Base-by-base conservation (phyloP, 2,113 vertebrate genomes). In the Aptenodytes patagonicus region DNA sequence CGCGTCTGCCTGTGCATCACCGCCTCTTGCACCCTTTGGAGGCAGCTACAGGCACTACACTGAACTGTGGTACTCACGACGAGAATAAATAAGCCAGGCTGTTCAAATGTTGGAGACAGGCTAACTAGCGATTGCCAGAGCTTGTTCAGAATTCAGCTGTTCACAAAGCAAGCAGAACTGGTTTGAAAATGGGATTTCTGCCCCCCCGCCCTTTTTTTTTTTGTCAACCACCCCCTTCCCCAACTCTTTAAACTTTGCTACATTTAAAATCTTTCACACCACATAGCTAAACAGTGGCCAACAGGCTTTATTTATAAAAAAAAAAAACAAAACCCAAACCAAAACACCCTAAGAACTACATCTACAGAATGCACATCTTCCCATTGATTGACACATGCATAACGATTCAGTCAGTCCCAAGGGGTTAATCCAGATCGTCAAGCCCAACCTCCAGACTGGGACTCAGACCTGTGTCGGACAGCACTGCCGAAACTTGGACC, bases 331-430 rank as follows among this genome's bases (percentile, higher is more conserved):
- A 57, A 21, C 47, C 60, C 34, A 22, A 60, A n/a, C 16, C 94
- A 97, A 91, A 98, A 97, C 95, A 98, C 89, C 95, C 94, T 95
- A 98, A 94, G 57, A 98, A 97, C 98, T 99, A 99, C 95, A 98
- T 91, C 98, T 99, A 99, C 97, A 98, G 98, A 99, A 98, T 99
- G 99, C 99, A 99, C 99, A 98, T 98, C 97, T 97, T 98, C 99
- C 99, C 99, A 99, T 98, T 99, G 99, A 99, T 99, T 99, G 99
- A 99, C 99, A 99, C 98, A 98, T 99, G 99, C 99, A 99, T 98
- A 97, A 98, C 51, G 28, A 95, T 83, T 98, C 96, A 82, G 97
- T 96, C 97, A 93, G 97, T 96, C 96, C 92, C 51, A 49, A 92
- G 87, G 87, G 97, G 87, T 83, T 90, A 83, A 90, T 89, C 93